Conservation (phyloP, 2,113 vertebrate genomes). For the Otolemur garnettii region DNA sequence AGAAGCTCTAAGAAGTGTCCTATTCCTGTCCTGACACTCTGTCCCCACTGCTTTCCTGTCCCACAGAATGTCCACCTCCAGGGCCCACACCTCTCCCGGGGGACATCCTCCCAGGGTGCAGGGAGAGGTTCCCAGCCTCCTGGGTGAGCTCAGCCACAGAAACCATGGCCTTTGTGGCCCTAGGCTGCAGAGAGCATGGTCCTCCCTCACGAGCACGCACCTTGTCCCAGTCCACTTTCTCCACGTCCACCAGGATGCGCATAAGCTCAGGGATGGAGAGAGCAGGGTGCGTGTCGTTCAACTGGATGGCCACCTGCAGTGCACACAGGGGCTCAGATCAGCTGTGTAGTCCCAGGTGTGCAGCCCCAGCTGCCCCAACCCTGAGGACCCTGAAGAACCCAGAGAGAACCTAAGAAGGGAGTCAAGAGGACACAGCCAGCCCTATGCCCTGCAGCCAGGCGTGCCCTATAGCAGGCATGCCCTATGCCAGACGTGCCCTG, state of each 20-base stretch:
- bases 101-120: not conserved
- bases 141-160: not conserved
- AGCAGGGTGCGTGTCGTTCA: slow-evolving; percentile 94
- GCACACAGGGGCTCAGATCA: not conserved
- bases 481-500: not conserved
- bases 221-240: slow-evolving; percentile 93
- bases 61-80: not conserved
- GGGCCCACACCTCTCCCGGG: fast-evolving
- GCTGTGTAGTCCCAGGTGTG: fast-evolving
- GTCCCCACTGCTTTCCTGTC: not conserved
- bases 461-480: not conserved
- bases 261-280: slow-evolving; percentile 94
- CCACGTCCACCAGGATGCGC: slow-evolving; percentile 93
- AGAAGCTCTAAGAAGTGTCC: not conserved
- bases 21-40: not conserved
- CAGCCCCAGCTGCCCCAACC: no score
- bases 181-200: no score
- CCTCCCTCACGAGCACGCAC: slow-evolving; percentile 75
- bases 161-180: no score
- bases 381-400: not conserved
- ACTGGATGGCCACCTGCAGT: slow-evolving; percentile 93
- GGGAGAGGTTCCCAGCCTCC: not conserved
- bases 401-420: not conserved
- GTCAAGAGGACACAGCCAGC: not conserved
- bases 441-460: not conserved